These are phyloP conservation scores for Iphiclides podalirius DNA, from an alignment of 2,888 invertebrate genomes.

Conservation along the genomic window DNA sequence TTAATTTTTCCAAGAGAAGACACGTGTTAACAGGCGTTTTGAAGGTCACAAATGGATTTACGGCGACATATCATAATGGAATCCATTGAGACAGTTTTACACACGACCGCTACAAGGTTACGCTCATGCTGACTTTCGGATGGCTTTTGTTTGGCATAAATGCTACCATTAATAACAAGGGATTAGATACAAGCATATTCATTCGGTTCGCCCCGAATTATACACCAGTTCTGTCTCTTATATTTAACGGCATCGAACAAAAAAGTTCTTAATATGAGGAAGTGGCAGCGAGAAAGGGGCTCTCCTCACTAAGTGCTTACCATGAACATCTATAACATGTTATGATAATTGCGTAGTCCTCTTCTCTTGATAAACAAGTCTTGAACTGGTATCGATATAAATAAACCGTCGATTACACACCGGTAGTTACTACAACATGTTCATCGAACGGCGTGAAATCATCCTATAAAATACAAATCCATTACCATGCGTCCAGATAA, in stretches of 20 bases:
- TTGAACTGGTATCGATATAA: too few species aligned
- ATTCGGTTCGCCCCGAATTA: background rate
- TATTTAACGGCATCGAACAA: too few species aligned
- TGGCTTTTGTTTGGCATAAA: slow-evolving; percentile 1
- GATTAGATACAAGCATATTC: background rate
- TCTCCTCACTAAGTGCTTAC: too few species aligned
- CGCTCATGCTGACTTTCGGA: background rate
- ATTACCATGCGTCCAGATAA: slow-evolving; percentile 12
- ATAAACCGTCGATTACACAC: too few species aligned
- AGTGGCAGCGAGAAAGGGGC: too few species aligned
- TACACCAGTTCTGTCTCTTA: too few species aligned
- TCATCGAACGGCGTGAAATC: slow-evolving; percentile 8
- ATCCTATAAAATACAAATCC: slow-evolving; percentile 13
- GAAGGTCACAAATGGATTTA: background rate
- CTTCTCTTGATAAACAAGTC: too few species aligned
- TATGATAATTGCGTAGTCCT: too few species aligned
- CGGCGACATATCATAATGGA: background rate
- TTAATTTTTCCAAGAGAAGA: too few species aligned
- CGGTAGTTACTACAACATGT: background rate
- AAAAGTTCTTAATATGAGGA: too few species aligned
- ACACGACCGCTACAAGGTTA: background rate
- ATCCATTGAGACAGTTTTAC: slow-evolving; percentile 1
- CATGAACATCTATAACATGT: too few species aligned
- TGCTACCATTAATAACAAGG: background rate
- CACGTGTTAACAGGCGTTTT: background rate